Percentiles rank a stretch among this genome's conserved stretches.
Evolutionary conservation across 1,140 invertebrate genomes (phyloP).

Genomic region (Zaprionus ornatus): DNA sequence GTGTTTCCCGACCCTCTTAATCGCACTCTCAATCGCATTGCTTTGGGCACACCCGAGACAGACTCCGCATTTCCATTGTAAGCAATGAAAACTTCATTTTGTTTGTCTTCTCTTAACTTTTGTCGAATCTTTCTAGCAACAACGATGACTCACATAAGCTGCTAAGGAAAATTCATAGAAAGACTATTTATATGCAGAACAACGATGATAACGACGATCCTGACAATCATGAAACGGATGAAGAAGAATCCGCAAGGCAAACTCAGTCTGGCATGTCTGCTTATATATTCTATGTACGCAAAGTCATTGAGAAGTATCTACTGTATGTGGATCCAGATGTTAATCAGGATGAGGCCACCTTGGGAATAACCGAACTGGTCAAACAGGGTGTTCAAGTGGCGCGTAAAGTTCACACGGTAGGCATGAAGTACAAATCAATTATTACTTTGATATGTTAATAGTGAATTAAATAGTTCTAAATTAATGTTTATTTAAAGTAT

Average conservation of each 20-base stretch:
- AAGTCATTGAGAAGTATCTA: constrained; percentile 84
- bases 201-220: constrained; percentile 64
- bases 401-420: constrained; percentile 85
- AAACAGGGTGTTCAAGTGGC: constrained; percentile 85
- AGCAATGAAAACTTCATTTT: constrained; percentile 22
- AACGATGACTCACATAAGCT: constrained; percentile 80
- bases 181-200: constrained; percentile 58
- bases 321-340: constrained; percentile 81
- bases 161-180: constrained; percentile 68
- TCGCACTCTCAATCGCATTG: constrained; percentile 86
- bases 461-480: too few relatives aligned
- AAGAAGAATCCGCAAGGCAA: constrained; percentile 63
- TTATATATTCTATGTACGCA: constrained; percentile 84
- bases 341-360: constrained; percentile 80
- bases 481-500: background rate
- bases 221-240: constrained; percentile 65
- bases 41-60: constrained; percentile 87
- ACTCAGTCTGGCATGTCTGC: constrained; percentile 61
- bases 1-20: constrained; percentile 88
- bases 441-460: too few relatives aligned
- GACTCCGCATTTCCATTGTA: constrained; percentile 88
- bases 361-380: constrained; percentile 84
- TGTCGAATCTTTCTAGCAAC: constrained; percentile 53
- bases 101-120: background rate
- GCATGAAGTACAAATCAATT: background rate